Base-by-base conservation (phyloP, 1,140 invertebrate genomes). In the Sycobia sp. region DNA sequence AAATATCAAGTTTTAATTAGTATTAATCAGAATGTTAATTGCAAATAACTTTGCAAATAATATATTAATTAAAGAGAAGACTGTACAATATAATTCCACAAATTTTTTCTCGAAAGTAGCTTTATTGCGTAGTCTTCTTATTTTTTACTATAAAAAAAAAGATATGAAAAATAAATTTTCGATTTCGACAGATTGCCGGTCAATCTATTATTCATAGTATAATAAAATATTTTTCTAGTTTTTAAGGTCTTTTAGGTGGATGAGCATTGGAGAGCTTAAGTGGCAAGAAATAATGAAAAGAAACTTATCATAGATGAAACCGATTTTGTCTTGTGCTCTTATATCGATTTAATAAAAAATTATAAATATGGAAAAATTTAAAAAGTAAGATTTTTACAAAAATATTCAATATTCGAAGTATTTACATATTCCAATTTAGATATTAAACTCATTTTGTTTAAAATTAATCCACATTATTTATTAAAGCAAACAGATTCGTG, bases 211-310 rank as follows among this genome's bases (percentile, higher is more conserved):
- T 46, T 36, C 11, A 57, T 56, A 63, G 34, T 38, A 9, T 44
- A 58, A 39, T 65, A 22, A 58, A 32, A 27, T 67, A 22, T 50
- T 58, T 58, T 54, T 57, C 32, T 56, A 63, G 53, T 34, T 59
- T 8, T 32, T 46, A 20, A 59, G 11, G 36, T 25, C 14, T 11
- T 25, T 47, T 50, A 57, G 8, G n/a, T 34, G 16, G n/a, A n/a
- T n/a, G n/a, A n/a, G n/a, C n/a, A n/a, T n/a, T n/a, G n/a, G n/a
- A 27, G n/a, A 50, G 22, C 18, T 27, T 14, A 27, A 11, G 29
- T 27, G 10, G 18, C 11, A 43, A 29, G 13, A 9, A 27, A 43
- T 5, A 8, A 51, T 49, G 11, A n/a, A 27, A 23, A 39, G 8
- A 2, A 32, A 44, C 22, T 36, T 49, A 4, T 1, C 25, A 60